Percentiles rank a stretch among this genome's conserved stretches.
Evolutionary conservation across 2,888 invertebrate genomes (phyloP).

Genomic region (Cecidostiba fungosa): DNA sequence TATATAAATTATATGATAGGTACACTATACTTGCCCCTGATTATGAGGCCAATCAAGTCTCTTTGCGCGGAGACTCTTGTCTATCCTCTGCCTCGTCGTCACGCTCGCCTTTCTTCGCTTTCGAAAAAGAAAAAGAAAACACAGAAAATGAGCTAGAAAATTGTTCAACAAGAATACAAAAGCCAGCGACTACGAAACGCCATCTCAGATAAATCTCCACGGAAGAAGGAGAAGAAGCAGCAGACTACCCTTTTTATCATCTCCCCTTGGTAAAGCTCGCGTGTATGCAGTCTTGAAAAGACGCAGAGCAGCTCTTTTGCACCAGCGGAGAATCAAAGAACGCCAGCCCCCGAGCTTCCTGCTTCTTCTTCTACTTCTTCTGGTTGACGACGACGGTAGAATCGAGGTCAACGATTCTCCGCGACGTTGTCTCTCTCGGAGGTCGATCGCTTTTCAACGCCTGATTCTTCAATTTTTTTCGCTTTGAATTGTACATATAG

Average conservation of each 20-base stretch:
- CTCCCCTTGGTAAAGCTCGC: constrained; percentile 6
- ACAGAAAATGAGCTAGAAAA: neutral
- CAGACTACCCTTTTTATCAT: constrained; percentile 9
- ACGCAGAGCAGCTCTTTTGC: constrained; percentile 15
- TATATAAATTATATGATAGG: constrained; percentile 30
- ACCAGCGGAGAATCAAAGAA: constrained; percentile 42
- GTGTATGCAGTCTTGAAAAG: constrained; percentile 10
- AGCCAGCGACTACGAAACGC: constrained; percentile 5
- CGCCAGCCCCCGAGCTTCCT: constrained; percentile 3
- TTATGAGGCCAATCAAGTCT: constrained; percentile 56
- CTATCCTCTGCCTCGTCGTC: constrained; percentile 44
- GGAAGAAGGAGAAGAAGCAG: constrained; percentile 22
- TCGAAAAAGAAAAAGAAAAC: neutral
- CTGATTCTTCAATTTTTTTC: neutral
- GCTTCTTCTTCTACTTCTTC: constrained; percentile 1
- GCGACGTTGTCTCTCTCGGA: neutral
- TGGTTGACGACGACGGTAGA: neutral
- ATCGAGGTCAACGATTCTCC: constrained; percentile 56
- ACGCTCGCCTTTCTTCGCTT: constrained; percentile 15
- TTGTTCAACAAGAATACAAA: constrained; percentile 11
- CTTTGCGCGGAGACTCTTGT: constrained; percentile 35
- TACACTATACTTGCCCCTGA: constrained; percentile 11
- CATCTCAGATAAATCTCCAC: neutral
- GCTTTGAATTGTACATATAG: neutral
- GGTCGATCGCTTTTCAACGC: constrained; percentile 32